Conservation (phyloP, 2,113 vertebrate species). For the Gymnarchus niloticus region DNA sequence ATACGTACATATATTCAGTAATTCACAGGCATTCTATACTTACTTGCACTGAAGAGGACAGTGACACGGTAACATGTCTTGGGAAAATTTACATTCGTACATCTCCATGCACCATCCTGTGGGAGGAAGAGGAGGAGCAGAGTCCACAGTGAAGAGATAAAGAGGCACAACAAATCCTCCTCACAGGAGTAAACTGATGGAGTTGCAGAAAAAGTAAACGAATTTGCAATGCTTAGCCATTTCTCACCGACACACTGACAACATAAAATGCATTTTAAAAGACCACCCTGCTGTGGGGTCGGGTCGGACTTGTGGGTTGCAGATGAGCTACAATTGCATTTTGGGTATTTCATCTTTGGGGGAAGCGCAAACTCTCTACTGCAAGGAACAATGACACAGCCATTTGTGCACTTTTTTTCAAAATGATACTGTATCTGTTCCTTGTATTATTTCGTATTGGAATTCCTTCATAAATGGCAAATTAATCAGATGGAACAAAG, state of each 20-base stretch:
- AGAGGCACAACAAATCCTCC: neutral
- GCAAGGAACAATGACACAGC: no score
- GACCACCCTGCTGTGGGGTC: no score
- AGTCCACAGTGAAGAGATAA: neutral
- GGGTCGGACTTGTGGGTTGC: neutral
- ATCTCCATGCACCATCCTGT: slow-evolving; percentile 35
- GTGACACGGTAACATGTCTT: slow-evolving; percentile 12
- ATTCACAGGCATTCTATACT: slow-evolving; percentile 13
- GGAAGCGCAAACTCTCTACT: slow-evolving; percentile 27
- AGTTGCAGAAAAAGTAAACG: neutral
- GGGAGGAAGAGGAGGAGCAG: neutral
- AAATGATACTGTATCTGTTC: no score
- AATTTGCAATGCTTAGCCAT: neutral
- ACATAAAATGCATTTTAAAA: neutral
- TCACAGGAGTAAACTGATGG: neutral
- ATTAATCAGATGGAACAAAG: no score
- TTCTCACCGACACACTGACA: neutral
- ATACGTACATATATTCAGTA: no score
- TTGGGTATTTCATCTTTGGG: slow-evolving; percentile 19
- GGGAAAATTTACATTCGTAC: slow-evolving; percentile 32
- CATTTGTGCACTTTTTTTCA: no score
- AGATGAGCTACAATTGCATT: slow-evolving; percentile 31
- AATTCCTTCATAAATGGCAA: no score
- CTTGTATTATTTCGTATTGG: no score
- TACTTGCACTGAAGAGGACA: slow-evolving; percentile 27